A percentile compares a stretch with the other conserved stretches of the same genome.
Evolutionary conservation across 2,113 vertebrate species (phyloP).

Genomic region (Pseudopipra pipra): DNA sequence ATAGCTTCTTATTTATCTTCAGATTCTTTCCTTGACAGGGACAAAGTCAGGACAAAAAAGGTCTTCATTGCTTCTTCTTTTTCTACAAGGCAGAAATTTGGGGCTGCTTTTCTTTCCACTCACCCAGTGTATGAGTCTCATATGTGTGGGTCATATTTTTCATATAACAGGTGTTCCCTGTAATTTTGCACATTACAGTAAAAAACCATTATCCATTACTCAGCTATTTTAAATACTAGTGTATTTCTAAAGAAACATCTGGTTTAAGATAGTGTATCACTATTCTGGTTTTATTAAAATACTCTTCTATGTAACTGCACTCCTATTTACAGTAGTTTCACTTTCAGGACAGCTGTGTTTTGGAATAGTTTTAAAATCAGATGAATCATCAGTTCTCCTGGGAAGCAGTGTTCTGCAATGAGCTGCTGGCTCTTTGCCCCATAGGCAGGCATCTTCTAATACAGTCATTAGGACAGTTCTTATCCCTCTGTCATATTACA

Average conservation of each 20-base stretch:
- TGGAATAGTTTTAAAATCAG: neutral
- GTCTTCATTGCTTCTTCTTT: neutral
- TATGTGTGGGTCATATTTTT: neutral
- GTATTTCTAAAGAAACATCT: neutral
- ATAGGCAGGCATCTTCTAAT: neutral
- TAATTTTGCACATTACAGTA: neutral
- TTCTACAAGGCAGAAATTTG: neutral
- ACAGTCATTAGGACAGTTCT: neutral
- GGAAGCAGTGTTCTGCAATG: neutral
- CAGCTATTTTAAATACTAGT: neutral
- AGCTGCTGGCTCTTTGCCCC: neutral
- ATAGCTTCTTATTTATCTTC: constrained; percentile 34
- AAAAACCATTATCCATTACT: neutral
- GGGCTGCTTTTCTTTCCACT: neutral
- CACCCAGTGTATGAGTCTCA: neutral
- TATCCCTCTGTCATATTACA: neutral
- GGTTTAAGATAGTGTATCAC: neutral
- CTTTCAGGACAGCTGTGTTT: neutral
- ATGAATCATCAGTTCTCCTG: neutral
- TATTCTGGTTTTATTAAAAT: neutral
- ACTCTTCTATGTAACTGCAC: neutral
- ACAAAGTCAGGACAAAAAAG: constrained; percentile 5
- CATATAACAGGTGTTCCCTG: neutral
- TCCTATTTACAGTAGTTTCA: neutral
- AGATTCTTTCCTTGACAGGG: neutral